Conservation (phyloP, 2,797 vertebrate genomes). For the Scleropages formosus region DNA sequence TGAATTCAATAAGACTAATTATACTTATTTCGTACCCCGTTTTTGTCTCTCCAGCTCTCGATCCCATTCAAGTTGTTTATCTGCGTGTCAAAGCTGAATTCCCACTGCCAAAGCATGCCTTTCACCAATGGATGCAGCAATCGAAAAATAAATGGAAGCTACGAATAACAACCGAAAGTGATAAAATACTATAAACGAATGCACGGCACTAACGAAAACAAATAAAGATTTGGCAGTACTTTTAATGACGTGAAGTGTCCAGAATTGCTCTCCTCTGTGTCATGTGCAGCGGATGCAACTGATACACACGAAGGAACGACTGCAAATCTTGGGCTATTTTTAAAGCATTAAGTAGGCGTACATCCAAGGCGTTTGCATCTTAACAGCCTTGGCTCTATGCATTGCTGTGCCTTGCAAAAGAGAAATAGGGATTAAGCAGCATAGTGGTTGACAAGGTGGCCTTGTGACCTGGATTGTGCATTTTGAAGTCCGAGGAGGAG, state of each 20-base stretch:
- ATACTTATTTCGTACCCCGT: neutral
- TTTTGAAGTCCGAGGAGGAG: too few species aligned
- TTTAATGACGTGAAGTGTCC: neutral
- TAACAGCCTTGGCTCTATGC: neutral
- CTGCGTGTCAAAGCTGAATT: neutral
- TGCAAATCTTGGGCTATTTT: neutral
- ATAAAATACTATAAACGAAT: too few species aligned
- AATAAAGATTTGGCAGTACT: too few species aligned
- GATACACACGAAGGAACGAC: too few species aligned
- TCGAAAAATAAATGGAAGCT: conserved; percentile 3
- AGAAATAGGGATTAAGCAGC: neutral
- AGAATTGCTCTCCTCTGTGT: too few species aligned
- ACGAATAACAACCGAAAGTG: too few species aligned
- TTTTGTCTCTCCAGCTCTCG: neutral
- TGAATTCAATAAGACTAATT: conserved; percentile 14
- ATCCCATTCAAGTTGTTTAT: conserved; percentile 10
- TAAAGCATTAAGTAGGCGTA: neutral
- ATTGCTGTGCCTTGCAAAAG: neutral
- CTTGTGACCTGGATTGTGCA: too few species aligned
- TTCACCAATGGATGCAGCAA: neutral
- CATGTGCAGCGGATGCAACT: too few species aligned
- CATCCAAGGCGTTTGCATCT: neutral
- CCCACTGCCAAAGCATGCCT: conserved; percentile 13
- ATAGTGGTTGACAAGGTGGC: neutral
- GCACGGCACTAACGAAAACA: too few species aligned